Evolutionary conservation across 1,140 invertebrate species (phyloP), one percentile per base, ranked within the genome.

Genomic region (Sitobion miscanthi): DNA sequence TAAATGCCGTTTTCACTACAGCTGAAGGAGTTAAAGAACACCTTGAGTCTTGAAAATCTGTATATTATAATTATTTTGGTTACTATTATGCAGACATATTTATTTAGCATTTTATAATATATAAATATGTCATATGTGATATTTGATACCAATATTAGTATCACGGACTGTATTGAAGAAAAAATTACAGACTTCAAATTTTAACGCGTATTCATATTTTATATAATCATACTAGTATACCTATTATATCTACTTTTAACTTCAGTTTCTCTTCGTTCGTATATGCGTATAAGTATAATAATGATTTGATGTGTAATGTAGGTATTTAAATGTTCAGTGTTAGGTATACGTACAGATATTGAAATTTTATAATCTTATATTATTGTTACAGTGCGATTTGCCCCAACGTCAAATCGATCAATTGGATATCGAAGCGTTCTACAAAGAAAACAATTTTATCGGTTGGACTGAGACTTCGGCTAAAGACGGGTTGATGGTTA

Each of bases 381-480:
- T 91, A 35, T 90, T 91, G 92, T 95, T 95, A 49, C 94, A 96
- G 96, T 96, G 96, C 95, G 96, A 96, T 94, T 94, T 96, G 49
- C 94, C 94, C 14, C 95, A 96, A 83, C 47, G 96, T 42, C 95
- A 96, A 94, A 96, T 96, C 1, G 95, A 96, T 89, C 96, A 96
- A 94, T 95, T 95, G 93, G 96, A 96, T 94, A 96, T 96, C 57
- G 96, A 96, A 94, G 95, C 95, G 38, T 95, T 96, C 94, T 96
- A 96, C 94, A 96, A 96, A 94, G 96, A 96, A 94, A 95, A 96
- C 94, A 96, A 96, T 94, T 97, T 96, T 94, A 95, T 96, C 93
- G 96, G 96, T 11, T 96, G 96, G 96, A 96, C 96, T 47, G 96
- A 96, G 95, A 96, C 95, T 30, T 96, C 96, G 1, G 96, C 96